Conservation (phyloP, 2,113 vertebrate species). For the Formicarius rufipectus region DNA sequence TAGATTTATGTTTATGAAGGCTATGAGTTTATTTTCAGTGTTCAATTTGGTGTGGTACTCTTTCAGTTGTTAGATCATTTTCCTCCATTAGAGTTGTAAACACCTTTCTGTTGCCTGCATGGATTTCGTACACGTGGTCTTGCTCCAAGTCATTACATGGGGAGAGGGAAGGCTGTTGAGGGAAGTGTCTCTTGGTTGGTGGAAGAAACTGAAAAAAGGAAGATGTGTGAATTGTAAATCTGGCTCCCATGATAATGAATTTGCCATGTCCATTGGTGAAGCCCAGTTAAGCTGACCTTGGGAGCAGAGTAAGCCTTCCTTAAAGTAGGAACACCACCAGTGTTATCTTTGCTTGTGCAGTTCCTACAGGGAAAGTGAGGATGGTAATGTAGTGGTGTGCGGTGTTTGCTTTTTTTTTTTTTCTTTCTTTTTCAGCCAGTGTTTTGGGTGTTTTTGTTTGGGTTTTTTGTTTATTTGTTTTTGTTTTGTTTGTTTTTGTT, state of each 20-base stretch:
- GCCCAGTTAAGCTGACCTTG: neutral
- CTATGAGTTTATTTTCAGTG: neutral
- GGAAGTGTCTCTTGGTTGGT: neutral
- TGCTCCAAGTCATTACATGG: neutral
- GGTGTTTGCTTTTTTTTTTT: too few relatives aligned
- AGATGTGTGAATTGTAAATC: neutral
- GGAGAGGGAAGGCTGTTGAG: neutral
- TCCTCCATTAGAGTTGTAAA: neutral
- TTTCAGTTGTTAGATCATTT: neutral
- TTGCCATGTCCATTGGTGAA: neutral
- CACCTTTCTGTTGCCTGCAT: neutral
- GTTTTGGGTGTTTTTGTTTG: neutral
- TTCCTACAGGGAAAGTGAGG: neutral
- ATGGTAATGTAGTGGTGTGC: neutral
- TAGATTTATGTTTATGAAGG: neutral
- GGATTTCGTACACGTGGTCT: fast-evolving
- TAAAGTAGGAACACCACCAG: neutral
- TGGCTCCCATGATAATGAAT: neutral
- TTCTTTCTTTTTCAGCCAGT: neutral
- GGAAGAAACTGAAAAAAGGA: neutral
- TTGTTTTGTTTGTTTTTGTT: neutral
- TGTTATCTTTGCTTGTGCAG: neutral
- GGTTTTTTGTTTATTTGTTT: neutral
- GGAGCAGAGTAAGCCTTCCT: neutral
- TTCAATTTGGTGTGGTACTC: neutral